Evolutionary conservation across 2,113 vertebrate species (phyloP).

Genomic region (Noturus placidus): DNA sequence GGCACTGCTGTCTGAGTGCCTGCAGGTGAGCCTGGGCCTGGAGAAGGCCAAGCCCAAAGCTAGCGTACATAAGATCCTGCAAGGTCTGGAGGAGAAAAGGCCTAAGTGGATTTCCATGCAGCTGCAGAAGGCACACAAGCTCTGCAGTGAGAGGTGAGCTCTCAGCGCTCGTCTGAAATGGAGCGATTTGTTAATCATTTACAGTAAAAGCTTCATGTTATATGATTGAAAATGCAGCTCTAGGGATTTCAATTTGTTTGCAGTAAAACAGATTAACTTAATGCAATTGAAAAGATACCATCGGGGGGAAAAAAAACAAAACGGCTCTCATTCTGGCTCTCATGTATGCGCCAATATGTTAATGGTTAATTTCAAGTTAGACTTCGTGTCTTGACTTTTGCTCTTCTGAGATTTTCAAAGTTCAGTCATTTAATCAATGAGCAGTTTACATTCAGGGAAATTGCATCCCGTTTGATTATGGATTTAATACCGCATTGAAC

Average conservation of each 20-base stretch:
- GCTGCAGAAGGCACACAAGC: slow-evolving; percentile 82
- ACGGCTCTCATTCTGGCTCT: background rate
- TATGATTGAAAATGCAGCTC: slow-evolving; percentile 4
- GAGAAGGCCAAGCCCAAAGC: slow-evolving; percentile 80
- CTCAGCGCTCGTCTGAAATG: background rate
- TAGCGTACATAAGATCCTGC: slow-evolving; percentile 81
- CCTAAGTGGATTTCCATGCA: slow-evolving; percentile 88
- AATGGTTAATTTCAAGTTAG: slow-evolving; percentile 23
- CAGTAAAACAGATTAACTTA: slow-evolving; percentile 22
- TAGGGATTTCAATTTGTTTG: slow-evolving; percentile 18
- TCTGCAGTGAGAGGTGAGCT: slow-evolving; percentile 84
- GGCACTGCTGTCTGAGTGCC: slow-evolving; percentile 81
- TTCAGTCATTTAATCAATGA: slow-evolving; percentile 43
- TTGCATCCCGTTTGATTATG: slow-evolving; percentile 9
- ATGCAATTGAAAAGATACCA: slow-evolving; percentile 9
- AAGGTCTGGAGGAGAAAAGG: slow-evolving; percentile 81
- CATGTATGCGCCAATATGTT: background rate
- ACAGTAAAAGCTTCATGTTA: slow-evolving; percentile 14
- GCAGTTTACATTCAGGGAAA: slow-evolving; percentile 27
- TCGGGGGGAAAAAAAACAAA: background rate
- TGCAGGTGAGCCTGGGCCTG: slow-evolving; percentile 80
- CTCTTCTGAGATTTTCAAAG: slow-evolving; percentile 32
- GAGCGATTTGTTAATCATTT: slow-evolving; percentile 10
- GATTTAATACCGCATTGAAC: slow-evolving; percentile 24
- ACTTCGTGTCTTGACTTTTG: slow-evolving; percentile 31